These are phyloP conservation scores for Nematopogon swammerdamellus DNA, from an alignment of 2,888 invertebrate genomes.

Conservation along the genomic window DNA sequence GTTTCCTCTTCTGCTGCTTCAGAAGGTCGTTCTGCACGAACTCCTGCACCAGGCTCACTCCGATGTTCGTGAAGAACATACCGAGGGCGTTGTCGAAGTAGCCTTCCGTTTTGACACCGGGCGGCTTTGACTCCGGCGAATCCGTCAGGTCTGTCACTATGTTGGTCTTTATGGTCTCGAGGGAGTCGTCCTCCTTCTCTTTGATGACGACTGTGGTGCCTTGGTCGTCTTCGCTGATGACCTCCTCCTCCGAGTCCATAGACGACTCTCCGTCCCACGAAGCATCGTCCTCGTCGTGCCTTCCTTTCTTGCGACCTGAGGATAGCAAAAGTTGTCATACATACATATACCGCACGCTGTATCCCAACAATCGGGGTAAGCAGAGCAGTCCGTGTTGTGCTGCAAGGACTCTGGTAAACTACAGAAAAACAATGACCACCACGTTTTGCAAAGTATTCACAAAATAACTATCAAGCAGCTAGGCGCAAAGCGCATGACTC, in stretches of 20 bases:
- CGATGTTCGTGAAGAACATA: conserved; percentile 89
- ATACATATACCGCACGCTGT: no score
- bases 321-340: conserved; percentile 9
- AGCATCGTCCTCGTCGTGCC: conserved; percentile 48
- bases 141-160: conserved; percentile 36
- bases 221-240: conserved; percentile 30
- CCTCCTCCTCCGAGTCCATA: conserved; percentile 51
- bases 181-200: conserved; percentile 46
- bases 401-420: no score
- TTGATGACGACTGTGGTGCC: conserved; percentile 45
- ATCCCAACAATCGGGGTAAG: no score
- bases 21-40: conserved; percentile 91
- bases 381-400: no score
- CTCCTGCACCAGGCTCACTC: conserved; percentile 87
- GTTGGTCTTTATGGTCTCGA: conserved; percentile 46
- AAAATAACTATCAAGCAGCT: no score
- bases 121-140: conserved; percentile 24
- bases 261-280: conserved; percentile 56
- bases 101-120: conserved; percentile 53
- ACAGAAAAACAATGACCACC: no score
- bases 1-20: conserved; percentile 79
- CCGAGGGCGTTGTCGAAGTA: conserved; percentile 87
- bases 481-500: no score
- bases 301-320: conserved; percentile 28
- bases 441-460: no score